A percentile compares a stretch with the other conserved stretches of the same genome.
These are phyloP conservation scores for Hydrozoanthus tunicans DNA, from an alignment of 64 coral and sea anemone species.

Conservation along the genomic window DNA sequence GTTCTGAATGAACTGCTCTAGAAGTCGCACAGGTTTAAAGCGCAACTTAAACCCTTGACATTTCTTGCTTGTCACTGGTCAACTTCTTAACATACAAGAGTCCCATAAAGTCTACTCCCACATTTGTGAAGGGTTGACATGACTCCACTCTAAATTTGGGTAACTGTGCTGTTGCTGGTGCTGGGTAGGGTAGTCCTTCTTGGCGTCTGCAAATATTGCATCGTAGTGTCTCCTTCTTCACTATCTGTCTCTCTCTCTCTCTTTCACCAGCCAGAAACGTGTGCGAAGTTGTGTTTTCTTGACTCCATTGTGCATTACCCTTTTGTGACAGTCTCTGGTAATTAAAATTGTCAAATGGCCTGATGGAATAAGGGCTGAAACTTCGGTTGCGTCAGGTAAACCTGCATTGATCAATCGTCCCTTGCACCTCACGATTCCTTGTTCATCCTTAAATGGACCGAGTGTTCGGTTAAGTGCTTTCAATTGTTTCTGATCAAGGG, in stretches of 20 bases:
- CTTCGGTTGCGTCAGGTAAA: neutral
- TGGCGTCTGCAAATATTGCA: conserved; percentile 17
- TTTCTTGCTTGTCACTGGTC: neutral
- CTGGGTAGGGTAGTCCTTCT: neutral
- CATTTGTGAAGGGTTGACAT: conserved; percentile 29
- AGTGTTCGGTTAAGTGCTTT: conserved; percentile 4
- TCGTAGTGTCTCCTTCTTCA: neutral
- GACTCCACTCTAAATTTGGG: conserved; percentile 42
- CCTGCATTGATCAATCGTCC: conserved; percentile 24
- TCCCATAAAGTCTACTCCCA: conserved; percentile 53
- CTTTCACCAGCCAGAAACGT: conserved; percentile 25
- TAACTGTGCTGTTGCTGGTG: conserved; percentile 24
- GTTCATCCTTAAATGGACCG: conserved; percentile 28
- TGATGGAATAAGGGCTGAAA: conserved; percentile 14
- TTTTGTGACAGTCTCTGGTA: conserved; percentile 25
- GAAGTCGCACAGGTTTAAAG: conserved; percentile 12
- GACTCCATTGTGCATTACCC: conserved; percentile 32
- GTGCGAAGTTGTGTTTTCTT: conserved; percentile 30
- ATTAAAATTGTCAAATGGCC: conserved; percentile 38
- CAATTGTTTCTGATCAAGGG: conserved; percentile 8
- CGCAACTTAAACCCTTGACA: conserved; percentile 29
- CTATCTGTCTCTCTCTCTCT: conserved; percentile 1
- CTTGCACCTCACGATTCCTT: conserved; percentile 39
- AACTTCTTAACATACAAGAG: conserved; percentile 35
- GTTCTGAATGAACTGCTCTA: conserved; percentile 23